These are phyloP conservation scores for Asteroscopus sphinx DNA, from an alignment of 2,888 invertebrate genomes.

Conservation along the genomic window DNA sequence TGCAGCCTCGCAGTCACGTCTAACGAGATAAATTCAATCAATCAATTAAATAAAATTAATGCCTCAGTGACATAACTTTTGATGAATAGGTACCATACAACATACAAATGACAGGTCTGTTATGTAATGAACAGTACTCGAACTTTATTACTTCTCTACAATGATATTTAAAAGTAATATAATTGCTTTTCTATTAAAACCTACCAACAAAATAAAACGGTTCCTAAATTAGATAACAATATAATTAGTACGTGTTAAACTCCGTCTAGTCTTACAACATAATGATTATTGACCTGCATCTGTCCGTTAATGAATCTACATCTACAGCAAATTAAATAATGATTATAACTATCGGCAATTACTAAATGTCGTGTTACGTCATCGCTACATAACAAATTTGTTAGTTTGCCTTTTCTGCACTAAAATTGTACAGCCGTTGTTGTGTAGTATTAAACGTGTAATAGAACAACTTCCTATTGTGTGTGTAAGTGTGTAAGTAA, in stretches of 20 bases:
- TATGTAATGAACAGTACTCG: constrained; percentile 12
- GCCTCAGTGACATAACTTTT: constrained; percentile 47
- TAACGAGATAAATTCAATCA: constrained; percentile 51
- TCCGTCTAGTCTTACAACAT: constrained; percentile 48
- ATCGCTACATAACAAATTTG: constrained; percentile 42
- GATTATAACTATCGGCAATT: constrained; percentile 47
- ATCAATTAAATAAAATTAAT: constrained; percentile 46
- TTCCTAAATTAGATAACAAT: constrained; percentile 43
- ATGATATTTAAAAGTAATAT: no score
- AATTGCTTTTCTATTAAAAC: constrained; percentile 8
- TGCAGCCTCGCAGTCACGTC: constrained; percentile 48
- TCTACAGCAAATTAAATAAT: constrained; percentile 39
- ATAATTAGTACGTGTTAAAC: constrained; percentile 36
- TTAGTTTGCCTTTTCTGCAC: constrained; percentile 59
- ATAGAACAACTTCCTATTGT: constrained; percentile 82
- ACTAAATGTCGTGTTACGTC: constrained; percentile 51
- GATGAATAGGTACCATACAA: constrained; percentile 21
- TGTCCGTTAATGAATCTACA: constrained; percentile 31
- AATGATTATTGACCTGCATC: constrained; percentile 46
- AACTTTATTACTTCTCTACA: constrained; percentile 11
- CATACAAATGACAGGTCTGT: constrained; percentile 19
- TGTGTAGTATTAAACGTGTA: constrained; percentile 61
- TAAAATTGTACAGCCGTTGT: constrained; percentile 57
- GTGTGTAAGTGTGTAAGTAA: constrained; percentile 86
- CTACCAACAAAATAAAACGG: constrained; percentile 17